Evolutionary conservation across 2,113 vertebrate species (phyloP).

Genomic region (Chionodraco myersi): DNA sequence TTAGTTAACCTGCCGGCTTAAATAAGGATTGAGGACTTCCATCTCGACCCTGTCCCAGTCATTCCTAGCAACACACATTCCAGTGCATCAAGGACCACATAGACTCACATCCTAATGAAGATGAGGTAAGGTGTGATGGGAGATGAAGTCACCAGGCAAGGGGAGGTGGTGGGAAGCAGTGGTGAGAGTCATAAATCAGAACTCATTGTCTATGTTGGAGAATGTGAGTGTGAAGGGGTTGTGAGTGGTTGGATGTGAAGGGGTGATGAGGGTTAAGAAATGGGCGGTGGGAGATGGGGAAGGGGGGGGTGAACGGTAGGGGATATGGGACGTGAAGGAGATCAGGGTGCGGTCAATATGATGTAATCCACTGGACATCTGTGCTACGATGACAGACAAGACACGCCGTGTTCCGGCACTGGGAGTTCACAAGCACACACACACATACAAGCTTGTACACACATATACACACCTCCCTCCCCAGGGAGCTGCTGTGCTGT

Average conservation of each 20-base stretch:
- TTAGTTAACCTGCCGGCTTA: constrained; percentile 37
- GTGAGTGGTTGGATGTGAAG: constrained; percentile 44
- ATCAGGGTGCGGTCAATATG: constrained; percentile 75
- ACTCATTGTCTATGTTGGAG: constrained; percentile 56
- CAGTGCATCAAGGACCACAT: constrained; percentile 46
- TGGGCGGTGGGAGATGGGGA: neutral
- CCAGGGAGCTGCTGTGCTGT: constrained; percentile 54
- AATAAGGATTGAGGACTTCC: constrained; percentile 50
- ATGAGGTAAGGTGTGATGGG: constrained; percentile 69
- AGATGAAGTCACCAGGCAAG: constrained; percentile 62
- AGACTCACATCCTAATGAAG: constrained; percentile 57
- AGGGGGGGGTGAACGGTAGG: constrained; percentile 16
- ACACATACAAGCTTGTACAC: neutral
- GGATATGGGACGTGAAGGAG: constrained; percentile 58
- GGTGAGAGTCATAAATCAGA: constrained; percentile 60
- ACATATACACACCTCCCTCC: constrained; percentile 32
- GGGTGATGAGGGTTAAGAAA: constrained; percentile 35
- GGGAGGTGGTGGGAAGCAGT: constrained; percentile 56
- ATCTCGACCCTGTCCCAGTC: constrained; percentile 24
- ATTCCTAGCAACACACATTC: constrained; percentile 45
- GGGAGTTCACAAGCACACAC: constrained; percentile 39
- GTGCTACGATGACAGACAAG: constrained; percentile 76
- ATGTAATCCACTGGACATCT: constrained; percentile 81
- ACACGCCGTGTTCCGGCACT: constrained; percentile 53
- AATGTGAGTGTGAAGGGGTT: constrained; percentile 51